Evolutionary conservation across 2,888 invertebrate species (phyloP).

Genomic region (Notocelia uddmanniana): DNA sequence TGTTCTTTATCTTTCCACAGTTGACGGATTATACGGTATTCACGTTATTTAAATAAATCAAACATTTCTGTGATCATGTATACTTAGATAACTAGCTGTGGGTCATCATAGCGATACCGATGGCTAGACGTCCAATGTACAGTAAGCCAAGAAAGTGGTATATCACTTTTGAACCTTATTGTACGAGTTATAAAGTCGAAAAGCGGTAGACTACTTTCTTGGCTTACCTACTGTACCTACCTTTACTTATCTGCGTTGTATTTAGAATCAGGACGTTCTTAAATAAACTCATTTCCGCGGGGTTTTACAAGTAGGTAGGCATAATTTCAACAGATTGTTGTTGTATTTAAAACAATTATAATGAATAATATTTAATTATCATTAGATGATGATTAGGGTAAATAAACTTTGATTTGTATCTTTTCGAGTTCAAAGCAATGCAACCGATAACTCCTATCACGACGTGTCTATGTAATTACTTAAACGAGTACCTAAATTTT

Average conservation of each 20-base stretch:
- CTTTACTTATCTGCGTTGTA: background rate
- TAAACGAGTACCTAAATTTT: conserved; percentile 14
- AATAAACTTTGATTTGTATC: conserved; percentile 33
- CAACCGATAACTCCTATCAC: conserved; percentile 28
- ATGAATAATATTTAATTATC: background rate
- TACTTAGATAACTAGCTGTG: conserved; percentile 19
- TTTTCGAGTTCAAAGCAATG: conserved; percentile 30
- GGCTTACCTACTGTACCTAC: no score
- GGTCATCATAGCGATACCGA: conserved; percentile 38
- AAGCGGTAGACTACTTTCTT: background rate
- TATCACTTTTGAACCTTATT: no score
- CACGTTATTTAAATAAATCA: conserved; percentile 22
- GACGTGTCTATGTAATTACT: conserved; percentile 31
- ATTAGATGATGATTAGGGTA: conserved; percentile 32
- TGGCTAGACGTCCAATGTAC: conserved; percentile 12
- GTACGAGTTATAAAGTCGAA: no score
- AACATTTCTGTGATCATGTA: conserved; percentile 35
- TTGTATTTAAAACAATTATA: background rate
- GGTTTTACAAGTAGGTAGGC: background rate
- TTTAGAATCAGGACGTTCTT: background rate
- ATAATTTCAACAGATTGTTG: background rate
- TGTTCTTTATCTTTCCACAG: conserved; percentile 47
- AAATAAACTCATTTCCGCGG: background rate
- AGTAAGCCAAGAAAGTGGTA: no score
- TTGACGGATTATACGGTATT: conserved; percentile 38